A percentile compares a stretch with the other conserved stretches of the same genome.
Evolutionary conservation across 2,888 invertebrate species (phyloP).

Genomic region (Furcula furcula): DNA sequence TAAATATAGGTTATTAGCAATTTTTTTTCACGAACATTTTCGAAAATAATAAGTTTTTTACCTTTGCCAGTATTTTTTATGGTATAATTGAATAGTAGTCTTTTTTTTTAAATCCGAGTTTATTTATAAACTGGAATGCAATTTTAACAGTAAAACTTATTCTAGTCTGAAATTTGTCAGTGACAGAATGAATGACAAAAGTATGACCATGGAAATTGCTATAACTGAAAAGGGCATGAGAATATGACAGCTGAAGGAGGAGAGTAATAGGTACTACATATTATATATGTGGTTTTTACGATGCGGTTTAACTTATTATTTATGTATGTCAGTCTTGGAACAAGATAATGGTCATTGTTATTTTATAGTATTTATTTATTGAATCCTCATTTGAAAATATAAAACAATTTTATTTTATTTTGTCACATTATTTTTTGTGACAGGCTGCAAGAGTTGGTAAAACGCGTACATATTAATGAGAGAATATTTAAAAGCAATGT

Average conservation of each 20-base stretch:
- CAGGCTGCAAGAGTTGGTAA: constrained; percentile 5
- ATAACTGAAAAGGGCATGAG: constrained; percentile 1
- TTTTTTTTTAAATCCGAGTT: constrained; percentile 28
- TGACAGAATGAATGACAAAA: constrained; percentile 51
- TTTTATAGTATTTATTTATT: constrained; percentile 28
- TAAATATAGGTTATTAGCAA: constrained; percentile 49
- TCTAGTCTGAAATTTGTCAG: constrained; percentile 65
- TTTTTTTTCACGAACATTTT: constrained; percentile 35
- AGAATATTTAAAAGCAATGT: constrained; percentile 7
- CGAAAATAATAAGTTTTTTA: constrained; percentile 48
- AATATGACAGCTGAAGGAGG: constrained; percentile 11
- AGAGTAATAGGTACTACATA: too few species aligned
- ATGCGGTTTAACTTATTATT: too few species aligned
- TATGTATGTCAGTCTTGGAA: constrained; percentile 7
- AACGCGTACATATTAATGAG: constrained; percentile 16
- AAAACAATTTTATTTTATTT: constrained; percentile 9
- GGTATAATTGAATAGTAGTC: constrained; percentile 32
- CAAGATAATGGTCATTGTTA: constrained; percentile 6
- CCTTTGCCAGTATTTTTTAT: constrained; percentile 74
- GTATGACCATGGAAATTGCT: constrained; percentile 18
- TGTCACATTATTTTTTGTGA: constrained; percentile 5
- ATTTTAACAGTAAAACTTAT: constrained; percentile 41
- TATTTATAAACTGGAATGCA: constrained; percentile 28
- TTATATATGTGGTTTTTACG: too few species aligned
- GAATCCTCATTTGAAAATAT: constrained; percentile 20